phyloP scores from a whole-genome alignment of 2,113 vertebrate genomes.

The Chlamydotis undulata region DNA sequence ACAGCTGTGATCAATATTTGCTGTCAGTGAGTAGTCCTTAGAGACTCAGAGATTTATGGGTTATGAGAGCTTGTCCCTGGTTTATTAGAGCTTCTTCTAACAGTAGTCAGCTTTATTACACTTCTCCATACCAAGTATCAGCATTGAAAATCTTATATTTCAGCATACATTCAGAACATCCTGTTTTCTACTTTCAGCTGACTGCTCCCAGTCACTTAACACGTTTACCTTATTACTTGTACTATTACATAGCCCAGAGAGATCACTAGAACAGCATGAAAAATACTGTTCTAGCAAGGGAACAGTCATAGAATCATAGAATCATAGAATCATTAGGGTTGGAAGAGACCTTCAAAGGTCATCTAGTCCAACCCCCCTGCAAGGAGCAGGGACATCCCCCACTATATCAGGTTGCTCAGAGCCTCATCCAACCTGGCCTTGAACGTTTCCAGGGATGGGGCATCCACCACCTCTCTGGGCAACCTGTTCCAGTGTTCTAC shows the following conservation, averaged over 20 bases:
- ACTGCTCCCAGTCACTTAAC: neutral
- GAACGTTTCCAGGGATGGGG: too few species aligned
- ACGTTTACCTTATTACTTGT: neutral
- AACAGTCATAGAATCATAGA: neutral
- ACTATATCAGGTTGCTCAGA: too few species aligned
- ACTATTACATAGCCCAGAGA: neutral
- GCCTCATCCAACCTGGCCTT: too few species aligned
- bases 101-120: neutral
- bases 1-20: neutral
- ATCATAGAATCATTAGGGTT: too few species aligned
- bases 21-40: neutral
- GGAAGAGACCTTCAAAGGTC: too few species aligned
- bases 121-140: neutral
- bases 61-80: neutral
- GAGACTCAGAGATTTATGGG: neutral
- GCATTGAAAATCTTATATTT: neutral
- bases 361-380: too few species aligned
- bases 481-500: too few species aligned
- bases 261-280: neutral
- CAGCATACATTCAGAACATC: neutral
- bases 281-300: neutral
- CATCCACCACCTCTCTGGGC: too few species aligned
- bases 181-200: neutral
- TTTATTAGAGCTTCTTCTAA: neutral
- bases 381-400: too few species aligned